Evolutionary conservation across 2,888 invertebrate genomes (phyloP), one percentile per base, ranked within the genome.

Genomic region (Nephrocerus scutellatus): DNA sequence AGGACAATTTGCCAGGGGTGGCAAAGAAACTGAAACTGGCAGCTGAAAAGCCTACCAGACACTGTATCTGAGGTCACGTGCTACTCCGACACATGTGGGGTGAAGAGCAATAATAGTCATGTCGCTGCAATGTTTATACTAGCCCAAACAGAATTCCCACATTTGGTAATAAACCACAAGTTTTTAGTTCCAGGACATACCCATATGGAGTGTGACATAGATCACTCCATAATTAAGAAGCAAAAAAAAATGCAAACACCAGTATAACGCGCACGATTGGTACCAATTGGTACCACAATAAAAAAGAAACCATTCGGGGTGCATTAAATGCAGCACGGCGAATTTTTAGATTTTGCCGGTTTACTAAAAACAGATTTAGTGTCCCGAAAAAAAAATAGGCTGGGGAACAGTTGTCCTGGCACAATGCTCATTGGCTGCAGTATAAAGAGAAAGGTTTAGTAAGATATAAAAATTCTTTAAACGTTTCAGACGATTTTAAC

Each of bases 131-230:
- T n/a, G n/a, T n/a, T n/a, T n/a, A n/a, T n/a, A n/a, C n/a, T n/a
- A n/a, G n/a, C n/a, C n/a, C n/a, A n/a, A n/a, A n/a, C n/a, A n/a
- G n/a, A n/a, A n/a, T n/a, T n/a, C n/a, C n/a, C n/a, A n/a, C n/a
- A n/a, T n/a, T n/a, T n/a, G n/a, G n/a, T n/a, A n/a, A n/a, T n/a
- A n/a, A n/a, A 38, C 14, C 38, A 38, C 14, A 38, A 38, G 31
- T 38, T 39, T 22, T 20, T 35, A 7, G 25, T 34, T 10, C 18
- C 23, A n/a, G 30, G 35, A n/a, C 30, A 35, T 16, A 35, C 24
- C 16, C 30, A 36, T 22, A 31, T 38, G 38, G 38, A 38, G 15
- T 31, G 38, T 38, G 31, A 38, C 13, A 24, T 26, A 24, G 38
- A 38, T 21, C 31, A 31, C 10, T 23, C 15, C 4, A 10, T 26